Base-by-base conservation (phyloP, 2,797 vertebrate genomes). In the Typhlichthys eigenmanni region DNA sequence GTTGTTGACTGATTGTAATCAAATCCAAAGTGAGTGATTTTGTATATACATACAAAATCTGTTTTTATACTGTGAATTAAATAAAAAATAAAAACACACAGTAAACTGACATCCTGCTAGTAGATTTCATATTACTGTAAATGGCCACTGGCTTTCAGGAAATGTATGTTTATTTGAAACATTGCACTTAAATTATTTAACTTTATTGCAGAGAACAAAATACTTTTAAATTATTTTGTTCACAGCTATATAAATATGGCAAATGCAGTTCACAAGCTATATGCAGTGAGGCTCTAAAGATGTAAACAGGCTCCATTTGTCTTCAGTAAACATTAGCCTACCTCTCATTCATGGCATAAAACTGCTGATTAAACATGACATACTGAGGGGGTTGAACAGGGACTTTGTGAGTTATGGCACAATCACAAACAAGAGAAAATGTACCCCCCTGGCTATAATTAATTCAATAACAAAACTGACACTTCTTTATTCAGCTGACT, bases 361-460 rank as follows among this genome's bases (percentile, higher is more conserved):
- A 82, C 69, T 74, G 74, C 75, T 84, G 87, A 87, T 85, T 85
- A 78, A 83, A 87, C 79, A 83, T 79, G 85, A 89, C 75, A 76
- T 60, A 73, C 24, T 74, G 76, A 83, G 60, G 68, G 74, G 78
- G 72, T 43, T 81, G 72, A 78, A 71, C 66, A 64, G 68, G 58
- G 68, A 63, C 74, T 79, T 67, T 52, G 70, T 80, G 75, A 83
- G 83, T 81, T 62, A 76, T 75, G 75, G 64, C 68, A 67, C 74
- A 75, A 74, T 77, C 69, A 75, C 68, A 79, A 82, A 81, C 80
- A 81, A 29, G 38, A 43, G 38, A 43, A 43, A 43, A 43, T 7
- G 38, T 43, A 9, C 9, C 8, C 8, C 1, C 9, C 7, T 43
- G 8, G 38, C 7, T 43, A 43, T 8, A 43, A 43, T 43, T 43